These are phyloP conservation scores for Chascanopsetta lugubris DNA, from an alignment of 2,113 vertebrate genomes.

Conservation along the genomic window DNA sequence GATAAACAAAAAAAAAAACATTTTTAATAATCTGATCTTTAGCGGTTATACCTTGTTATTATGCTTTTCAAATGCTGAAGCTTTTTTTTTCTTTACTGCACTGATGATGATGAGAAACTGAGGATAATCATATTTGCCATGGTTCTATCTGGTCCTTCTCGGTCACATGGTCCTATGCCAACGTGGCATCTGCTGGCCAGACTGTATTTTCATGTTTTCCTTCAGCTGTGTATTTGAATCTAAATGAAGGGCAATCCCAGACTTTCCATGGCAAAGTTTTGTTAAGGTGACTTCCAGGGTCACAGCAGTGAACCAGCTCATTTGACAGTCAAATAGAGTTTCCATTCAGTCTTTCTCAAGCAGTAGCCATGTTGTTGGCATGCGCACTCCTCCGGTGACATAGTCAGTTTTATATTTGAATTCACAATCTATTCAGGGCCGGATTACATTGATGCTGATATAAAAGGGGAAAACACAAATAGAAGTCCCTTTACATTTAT, in stretches of 20 bases:
- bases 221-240: constrained; percentile 44
- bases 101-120: too few relatives aligned
- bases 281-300: constrained; percentile 12
- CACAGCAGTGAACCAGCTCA: constrained; percentile 31
- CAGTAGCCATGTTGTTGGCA: not conserved
- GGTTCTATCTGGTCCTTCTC: not conserved
- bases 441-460: not conserved
- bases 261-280: constrained; percentile 38
- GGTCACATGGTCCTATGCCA: too few relatives aligned
- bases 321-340: constrained; percentile 78
- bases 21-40: too few relatives aligned
- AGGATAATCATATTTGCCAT: too few relatives aligned
- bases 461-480: not conserved
- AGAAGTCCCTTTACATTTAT: not conserved
- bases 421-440: constrained; percentile 11
- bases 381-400: not conserved
- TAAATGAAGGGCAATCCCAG: constrained; percentile 34
- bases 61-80: too few relatives aligned
- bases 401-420: constrained; percentile 8
- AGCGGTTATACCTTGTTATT: too few relatives aligned
- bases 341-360: constrained; percentile 39
- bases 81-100: too few relatives aligned
- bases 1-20: not conserved
- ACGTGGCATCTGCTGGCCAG: not conserved
- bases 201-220: constrained; percentile 64